Base-by-base conservation (phyloP, 1,140 invertebrate genomes). In the Antheraea mylitta region DNA sequence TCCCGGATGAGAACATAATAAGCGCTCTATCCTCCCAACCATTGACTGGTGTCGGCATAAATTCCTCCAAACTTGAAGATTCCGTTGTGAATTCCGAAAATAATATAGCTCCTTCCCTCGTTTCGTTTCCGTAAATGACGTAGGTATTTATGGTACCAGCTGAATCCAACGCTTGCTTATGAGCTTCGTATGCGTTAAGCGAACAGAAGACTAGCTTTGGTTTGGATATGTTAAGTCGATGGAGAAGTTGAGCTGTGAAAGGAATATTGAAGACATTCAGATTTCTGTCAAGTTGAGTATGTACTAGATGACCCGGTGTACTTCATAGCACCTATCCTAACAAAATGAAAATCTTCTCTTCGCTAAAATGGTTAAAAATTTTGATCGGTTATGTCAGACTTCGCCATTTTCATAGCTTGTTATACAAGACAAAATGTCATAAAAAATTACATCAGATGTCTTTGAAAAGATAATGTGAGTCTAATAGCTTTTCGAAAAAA, bases 1-100 rank as follows among this genome's bases (percentile, higher is more conserved):
- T 30, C 22, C 22, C 22, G 22, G 22, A 30, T 30, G 22, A 30
- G 22, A 95, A 94, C 45, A 95, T 83, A 0, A 95, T 79, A 74
- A 93, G 93, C 11, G 94, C 94, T 67, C 93, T 92, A n/a, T 78
- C 76, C 10, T 70, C n/a, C 71, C 67, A 73, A 7, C 76, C 76
- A 2, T 76, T 64, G 0, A 78, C 74, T 18, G 73, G 67, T 0
- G 65, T 66, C 16, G 74, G 45, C 11, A 19, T 7, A 18, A 78
- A 78, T 7, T 78, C 67, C 6, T 70, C 71, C 0, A 75, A 0
- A 18, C 8, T 7, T 0, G 48, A 37, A 11, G 19, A 38, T 36
- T 67, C 30, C 0, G 48, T 38, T 16, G 63, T 9, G 11, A 71
- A 67, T 6, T 71, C 42, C 11, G n/a, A 45, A 18, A 71, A 58